These are phyloP conservation scores for Ypsolopha sequella DNA, from an alignment of 2,888 invertebrate genomes.

Conservation along the genomic window DNA sequence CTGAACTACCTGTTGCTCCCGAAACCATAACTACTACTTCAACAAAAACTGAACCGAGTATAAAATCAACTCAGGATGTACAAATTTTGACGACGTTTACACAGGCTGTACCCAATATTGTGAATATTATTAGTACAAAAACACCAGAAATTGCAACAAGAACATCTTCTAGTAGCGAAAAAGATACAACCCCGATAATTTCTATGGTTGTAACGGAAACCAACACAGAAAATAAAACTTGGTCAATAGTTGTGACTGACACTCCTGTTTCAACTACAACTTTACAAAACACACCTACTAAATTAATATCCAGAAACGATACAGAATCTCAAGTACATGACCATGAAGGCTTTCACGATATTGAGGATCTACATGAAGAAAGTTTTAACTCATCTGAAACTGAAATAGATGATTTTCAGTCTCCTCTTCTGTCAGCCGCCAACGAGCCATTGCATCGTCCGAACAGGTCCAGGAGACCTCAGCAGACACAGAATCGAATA, in stretches of 20 bases:
- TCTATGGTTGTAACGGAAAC: constrained; percentile 10
- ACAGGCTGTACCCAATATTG: too few species aligned
- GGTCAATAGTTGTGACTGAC: neutral
- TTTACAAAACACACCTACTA: constrained; percentile 2
- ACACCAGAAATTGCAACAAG: too few species aligned
- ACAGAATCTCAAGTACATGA: neutral
- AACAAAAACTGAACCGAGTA: too few species aligned
- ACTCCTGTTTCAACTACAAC: constrained; percentile 1
- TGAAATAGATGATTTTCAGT: constrained; percentile 44
- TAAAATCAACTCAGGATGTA: too few species aligned
- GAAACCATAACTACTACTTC: too few species aligned
- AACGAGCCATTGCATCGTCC: constrained; percentile 54
- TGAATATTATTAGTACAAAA: too few species aligned
- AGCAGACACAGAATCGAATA: constrained; percentile 32
- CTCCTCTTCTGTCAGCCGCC: constrained; percentile 55
- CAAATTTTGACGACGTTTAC: too few species aligned
- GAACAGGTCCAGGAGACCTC: constrained; percentile 48
- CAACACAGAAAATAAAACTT: neutral
- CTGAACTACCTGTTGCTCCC: neutral
- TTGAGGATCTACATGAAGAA: constrained; percentile 12
- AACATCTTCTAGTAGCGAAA: neutral
- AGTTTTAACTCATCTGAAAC: constrained; percentile 22
- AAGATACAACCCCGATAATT: constrained; percentile 10
- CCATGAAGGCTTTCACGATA: neutral
- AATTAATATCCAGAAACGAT: neutral